Base-by-base conservation (phyloP, 2,797 vertebrate species). In the Bovichtus variegatus region DNA sequence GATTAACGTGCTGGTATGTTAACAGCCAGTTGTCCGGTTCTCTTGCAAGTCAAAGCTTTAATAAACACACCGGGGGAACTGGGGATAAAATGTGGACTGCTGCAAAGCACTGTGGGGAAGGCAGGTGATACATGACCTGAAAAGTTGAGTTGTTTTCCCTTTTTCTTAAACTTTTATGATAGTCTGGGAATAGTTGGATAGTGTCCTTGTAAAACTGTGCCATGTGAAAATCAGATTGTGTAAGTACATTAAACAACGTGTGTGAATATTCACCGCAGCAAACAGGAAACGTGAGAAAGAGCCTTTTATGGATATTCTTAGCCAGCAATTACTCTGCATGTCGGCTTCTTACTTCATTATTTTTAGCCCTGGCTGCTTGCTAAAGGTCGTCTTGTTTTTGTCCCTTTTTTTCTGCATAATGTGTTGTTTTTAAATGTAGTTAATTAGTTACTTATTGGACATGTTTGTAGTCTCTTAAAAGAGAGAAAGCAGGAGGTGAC, bases 1-100 rank as follows among this genome's bases (percentile, higher is more conserved):
- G 93, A 93, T 93, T 93, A 93, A 92, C 84, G 76, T 57, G 65
- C 82, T 81, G 83, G 79, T 82, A 81, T 70, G 81, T 85, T 84
- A 83, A 83, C 81, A 82, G 78, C 80, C 62, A 81, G 71, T 70
- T 59, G 78, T 84, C 76, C 19, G 3, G 21, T 40, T 65, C 71
- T 72, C 31, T 47, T 66, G 67, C 46, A 72, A 79, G 64, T 61
- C 58, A 68, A 78, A 60, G 50, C 79, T 68, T 80, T 81, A 87
- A 86, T 84, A 86, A 87, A 88, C 54, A 60, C 79, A 59, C 63
- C 19, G 15, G 59, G 78, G 85, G 73, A 83, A 63, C 46, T 34
- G 25, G 74, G 54, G 83, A 36, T 62, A 70, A 83, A 84, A 76
- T 4, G 31, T 68, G 80, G 54, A 34, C 78, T 82, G 74, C 57